Conservation (phyloP, 2,797 vertebrate species). For the Phylloscopus collybita region DNA sequence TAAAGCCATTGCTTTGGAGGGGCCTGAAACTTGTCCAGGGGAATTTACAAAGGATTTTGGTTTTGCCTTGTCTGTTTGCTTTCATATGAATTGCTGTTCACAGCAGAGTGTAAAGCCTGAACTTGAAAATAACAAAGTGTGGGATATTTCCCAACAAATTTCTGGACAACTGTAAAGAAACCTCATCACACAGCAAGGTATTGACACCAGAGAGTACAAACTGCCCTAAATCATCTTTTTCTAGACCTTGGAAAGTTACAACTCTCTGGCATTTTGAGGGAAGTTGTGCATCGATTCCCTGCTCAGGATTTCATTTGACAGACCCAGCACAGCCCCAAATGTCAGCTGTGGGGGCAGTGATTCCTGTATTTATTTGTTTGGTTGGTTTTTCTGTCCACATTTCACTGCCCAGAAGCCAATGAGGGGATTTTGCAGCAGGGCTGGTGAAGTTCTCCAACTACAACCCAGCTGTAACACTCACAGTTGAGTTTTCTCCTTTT, state of each 20-base stretch:
- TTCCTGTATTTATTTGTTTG: background rate
- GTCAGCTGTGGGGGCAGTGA: background rate
- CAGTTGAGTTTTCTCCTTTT: background rate
- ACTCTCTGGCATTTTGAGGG: background rate
- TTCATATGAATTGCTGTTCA: background rate
- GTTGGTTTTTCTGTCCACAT: background rate
- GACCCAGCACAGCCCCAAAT: background rate
- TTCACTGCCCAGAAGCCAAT: conserved; percentile 5
- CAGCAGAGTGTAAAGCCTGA: background rate
- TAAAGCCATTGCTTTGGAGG: background rate
- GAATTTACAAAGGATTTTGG: background rate
- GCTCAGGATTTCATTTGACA: background rate
- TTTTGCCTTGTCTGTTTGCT: background rate
- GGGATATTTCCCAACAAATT: background rate
- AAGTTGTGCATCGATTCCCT: background rate
- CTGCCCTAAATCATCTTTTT: background rate
- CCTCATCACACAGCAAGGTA: background rate
- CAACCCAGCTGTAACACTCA: conserved; percentile 35
- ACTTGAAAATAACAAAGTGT: background rate
- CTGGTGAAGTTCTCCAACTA: background rate
- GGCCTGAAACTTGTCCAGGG: background rate
- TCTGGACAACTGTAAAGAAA: background rate
- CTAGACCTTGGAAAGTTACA: background rate
- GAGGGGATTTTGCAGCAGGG: background rate
- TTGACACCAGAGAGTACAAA: background rate